These are phyloP conservation scores for Agrilus biguttatus DNA, from an alignment of 2,888 invertebrate genomes.

Conservation along the genomic window DNA sequence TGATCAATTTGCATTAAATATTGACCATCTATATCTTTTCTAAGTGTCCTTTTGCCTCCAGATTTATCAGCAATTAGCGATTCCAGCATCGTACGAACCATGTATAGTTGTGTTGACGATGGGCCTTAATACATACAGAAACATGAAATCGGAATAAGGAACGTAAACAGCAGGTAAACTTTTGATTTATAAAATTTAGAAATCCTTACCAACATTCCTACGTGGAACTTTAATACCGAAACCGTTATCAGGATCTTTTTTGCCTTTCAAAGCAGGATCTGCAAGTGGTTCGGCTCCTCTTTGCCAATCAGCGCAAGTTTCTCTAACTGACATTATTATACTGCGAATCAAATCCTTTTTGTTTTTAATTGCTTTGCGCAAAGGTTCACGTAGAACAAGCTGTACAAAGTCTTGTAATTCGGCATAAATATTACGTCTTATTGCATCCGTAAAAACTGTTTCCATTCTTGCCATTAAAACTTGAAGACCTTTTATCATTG, in stretches of 20 bases:
- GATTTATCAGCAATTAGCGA: conserved; percentile 96
- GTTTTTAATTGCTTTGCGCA: conserved; percentile 93
- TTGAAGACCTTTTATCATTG: conserved; percentile 98
- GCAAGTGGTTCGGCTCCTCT: conserved; percentile 81
- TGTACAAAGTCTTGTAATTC: conserved; percentile 97
- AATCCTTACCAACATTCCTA: conserved; percentile 69
- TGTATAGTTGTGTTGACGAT: conserved; percentile 88
- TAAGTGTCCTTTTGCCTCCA: conserved; percentile 82
- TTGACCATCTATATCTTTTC: conserved; percentile 93
- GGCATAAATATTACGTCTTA: conserved; percentile 82
- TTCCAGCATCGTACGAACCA: conserved; percentile 98
- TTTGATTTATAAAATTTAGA: background rate
- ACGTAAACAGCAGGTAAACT: conserved; percentile 2
- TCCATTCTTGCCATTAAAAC: conserved; percentile 95
- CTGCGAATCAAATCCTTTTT: conserved; percentile 93
- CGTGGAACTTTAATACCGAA: conserved; percentile 86
- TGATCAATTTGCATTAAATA: conserved; percentile 86
- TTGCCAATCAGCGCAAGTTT: conserved; percentile 95
- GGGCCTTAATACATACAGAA: conserved; percentile 42
- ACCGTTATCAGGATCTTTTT: conserved; percentile 85
- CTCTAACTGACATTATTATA: conserved; percentile 91
- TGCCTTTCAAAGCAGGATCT: conserved; percentile 84
- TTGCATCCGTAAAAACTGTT: conserved; percentile 86
- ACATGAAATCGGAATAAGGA: conserved; percentile 3
- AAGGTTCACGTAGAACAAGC: conserved; percentile 71